These are phyloP conservation scores for Tenthredo livida DNA, from an alignment of 2,888 invertebrate genomes.

Conservation along the genomic window DNA sequence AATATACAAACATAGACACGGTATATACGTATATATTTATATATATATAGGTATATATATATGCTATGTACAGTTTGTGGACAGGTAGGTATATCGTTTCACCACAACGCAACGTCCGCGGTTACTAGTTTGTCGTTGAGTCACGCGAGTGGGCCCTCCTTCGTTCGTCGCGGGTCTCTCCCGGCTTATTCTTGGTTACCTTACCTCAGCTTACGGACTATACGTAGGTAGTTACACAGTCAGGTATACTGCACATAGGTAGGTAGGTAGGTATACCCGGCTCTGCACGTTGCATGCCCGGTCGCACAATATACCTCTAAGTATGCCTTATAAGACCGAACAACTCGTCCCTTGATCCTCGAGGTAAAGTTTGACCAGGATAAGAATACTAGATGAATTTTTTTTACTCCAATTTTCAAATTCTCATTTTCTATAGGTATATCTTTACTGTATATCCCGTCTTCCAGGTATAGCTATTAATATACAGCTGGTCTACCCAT, in stretches of 20 bases:
- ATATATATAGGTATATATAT: background rate
- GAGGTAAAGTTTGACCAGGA: background rate
- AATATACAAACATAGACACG: background rate
- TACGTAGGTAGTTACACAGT: background rate
- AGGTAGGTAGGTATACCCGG: background rate
- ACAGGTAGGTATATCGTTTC: slow-evolving; percentile 35
- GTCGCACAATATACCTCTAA: background rate
- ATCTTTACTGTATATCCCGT: background rate
- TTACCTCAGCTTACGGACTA: background rate
- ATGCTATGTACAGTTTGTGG: background rate
- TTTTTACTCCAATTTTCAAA: too few species aligned
- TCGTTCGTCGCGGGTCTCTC: slow-evolving; percentile 52
- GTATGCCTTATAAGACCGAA: background rate
- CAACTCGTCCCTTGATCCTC: background rate
- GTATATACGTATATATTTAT: background rate
- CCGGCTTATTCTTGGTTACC: background rate
- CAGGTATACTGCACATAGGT: background rate
- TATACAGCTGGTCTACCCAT: background rate
- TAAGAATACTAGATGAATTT: background rate
- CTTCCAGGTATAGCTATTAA: background rate
- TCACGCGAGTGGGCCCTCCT: slow-evolving; percentile 60
- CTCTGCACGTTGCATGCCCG: background rate
- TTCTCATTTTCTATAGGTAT: background rate
- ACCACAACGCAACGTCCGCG: slow-evolving; percentile 25
- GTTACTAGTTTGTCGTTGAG: slow-evolving; percentile 54